These are phyloP conservation scores for Poecilia latipinna DNA, from an alignment of 2,113 vertebrate genomes.

Conservation along the genomic window DNA sequence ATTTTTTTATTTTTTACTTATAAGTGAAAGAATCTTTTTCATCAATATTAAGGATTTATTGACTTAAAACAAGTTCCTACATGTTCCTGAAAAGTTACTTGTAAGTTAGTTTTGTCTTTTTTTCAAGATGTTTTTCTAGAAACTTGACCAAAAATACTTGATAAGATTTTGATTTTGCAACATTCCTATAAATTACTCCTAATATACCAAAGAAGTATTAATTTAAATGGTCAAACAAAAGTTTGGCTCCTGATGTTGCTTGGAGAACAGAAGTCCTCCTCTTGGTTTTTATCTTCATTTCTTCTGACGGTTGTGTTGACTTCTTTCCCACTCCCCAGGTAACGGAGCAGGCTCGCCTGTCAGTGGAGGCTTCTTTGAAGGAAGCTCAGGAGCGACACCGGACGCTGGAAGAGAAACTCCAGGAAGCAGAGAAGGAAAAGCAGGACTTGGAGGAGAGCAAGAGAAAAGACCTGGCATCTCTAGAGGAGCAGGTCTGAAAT, in stretches of 20 bases:
- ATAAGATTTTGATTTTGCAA: too few species aligned
- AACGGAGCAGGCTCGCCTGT: slow-evolving; percentile 88
- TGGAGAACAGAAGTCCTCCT: not conserved
- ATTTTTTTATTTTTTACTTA: too few species aligned
- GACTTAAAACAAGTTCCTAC: too few species aligned
- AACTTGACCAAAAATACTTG: too few species aligned
- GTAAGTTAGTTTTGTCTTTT: too few species aligned
- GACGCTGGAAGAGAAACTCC: slow-evolving; percentile 87
- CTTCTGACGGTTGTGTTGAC: not conserved
- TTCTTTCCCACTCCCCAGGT: slow-evolving; percentile 77
- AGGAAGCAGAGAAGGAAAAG: slow-evolving; percentile 89
- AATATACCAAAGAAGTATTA: not conserved
- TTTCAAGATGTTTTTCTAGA: too few species aligned
- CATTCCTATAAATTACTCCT: not conserved
- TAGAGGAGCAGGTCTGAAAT: slow-evolving; percentile 88
- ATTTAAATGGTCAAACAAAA: not conserved
- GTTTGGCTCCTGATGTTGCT: not conserved
- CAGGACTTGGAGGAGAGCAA: slow-evolving; percentile 88
- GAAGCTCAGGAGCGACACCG: slow-evolving; percentile 86
- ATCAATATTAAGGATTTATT: too few species aligned
- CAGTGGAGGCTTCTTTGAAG: slow-evolving; percentile 88
- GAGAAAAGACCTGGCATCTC: slow-evolving; percentile 79
- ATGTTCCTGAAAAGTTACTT: too few species aligned
- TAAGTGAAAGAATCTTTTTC: too few species aligned
- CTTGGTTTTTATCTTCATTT: not conserved